Percentiles rank a stretch among this genome's conserved stretches.
These are phyloP conservation scores for Pempheris klunzingeri DNA, from an alignment of 2,797 vertebrate genomes.

Conservation along the genomic window DNA sequence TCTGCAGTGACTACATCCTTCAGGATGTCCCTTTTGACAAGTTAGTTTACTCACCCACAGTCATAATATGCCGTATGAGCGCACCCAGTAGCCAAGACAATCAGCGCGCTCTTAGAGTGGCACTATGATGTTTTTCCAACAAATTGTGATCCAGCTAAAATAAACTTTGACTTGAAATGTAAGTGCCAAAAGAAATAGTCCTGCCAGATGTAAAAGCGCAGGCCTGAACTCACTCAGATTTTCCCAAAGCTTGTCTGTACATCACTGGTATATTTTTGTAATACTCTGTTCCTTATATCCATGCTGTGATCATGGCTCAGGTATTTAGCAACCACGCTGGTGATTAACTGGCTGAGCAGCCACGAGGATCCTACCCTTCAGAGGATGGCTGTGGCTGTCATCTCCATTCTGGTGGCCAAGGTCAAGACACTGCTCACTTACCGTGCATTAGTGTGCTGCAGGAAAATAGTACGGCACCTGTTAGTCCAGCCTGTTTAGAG, in stretches of 20 bases:
- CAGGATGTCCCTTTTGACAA: slow-evolving; percentile 96
- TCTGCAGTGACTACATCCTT: slow-evolving; percentile 95
- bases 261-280: slow-evolving; percentile 43
- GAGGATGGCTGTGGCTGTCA: slow-evolving; percentile 94
- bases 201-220: slow-evolving; percentile 48
- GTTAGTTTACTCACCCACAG: slow-evolving; percentile 75
- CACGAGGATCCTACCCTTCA: slow-evolving; percentile 93
- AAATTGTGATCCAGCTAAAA: slow-evolving; percentile 47
- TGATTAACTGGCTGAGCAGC: slow-evolving; percentile 94
- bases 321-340: slow-evolving; percentile 93
- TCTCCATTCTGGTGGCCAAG: slow-evolving; percentile 95
- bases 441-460: slow-evolving; percentile 44
- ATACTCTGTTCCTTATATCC: slow-evolving; percentile 30
- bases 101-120: slow-evolving; percentile 18
- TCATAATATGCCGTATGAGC: slow-evolving; percentile 13
- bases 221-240: slow-evolving; percentile 11
- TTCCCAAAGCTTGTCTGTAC: slow-evolving; percentile 21
- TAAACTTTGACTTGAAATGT: slow-evolving; percentile 33
- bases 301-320: slow-evolving; percentile 76
- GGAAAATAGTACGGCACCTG: slow-evolving; percentile 43
- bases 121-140: slow-evolving; percentile 47
- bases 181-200: slow-evolving; percentile 54
- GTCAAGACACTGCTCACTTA: slow-evolving; percentile 77
- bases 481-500: slow-evolving; percentile 32
- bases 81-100: slow-evolving; percentile 41